A percentile compares a stretch with the other conserved stretches of the same genome.
Conservation (phyloP, 2,113 vertebrate species). For the Ovis canadensis region DNA sequence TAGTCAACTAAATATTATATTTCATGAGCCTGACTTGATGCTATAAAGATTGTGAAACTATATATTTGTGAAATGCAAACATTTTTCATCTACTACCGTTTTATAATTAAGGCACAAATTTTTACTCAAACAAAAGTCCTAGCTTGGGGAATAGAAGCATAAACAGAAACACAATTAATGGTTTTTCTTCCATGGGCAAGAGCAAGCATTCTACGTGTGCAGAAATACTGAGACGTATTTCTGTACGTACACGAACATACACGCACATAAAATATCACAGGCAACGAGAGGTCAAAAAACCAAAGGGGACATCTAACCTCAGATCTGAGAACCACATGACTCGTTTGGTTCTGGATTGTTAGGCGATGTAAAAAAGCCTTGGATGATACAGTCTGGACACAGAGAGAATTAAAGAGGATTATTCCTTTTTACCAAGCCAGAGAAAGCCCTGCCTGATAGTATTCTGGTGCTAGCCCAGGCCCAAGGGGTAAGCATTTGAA, state of each 20-base stretch:
- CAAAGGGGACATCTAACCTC: not conserved
- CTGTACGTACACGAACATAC: not conserved
- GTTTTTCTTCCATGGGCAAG: conserved; percentile 18
- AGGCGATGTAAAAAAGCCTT: not conserved
- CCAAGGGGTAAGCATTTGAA: not conserved
- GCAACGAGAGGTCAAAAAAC: not conserved
- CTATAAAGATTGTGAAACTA: conserved; percentile 20
- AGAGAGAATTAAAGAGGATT: not conserved
- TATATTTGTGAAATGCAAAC: conserved; percentile 26
- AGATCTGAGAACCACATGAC: not conserved
- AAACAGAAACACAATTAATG: conserved; percentile 48
- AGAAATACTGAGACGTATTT: not conserved
- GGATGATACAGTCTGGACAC: not conserved
- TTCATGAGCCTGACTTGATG: conserved; percentile 12
- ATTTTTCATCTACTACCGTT: conserved; percentile 46
- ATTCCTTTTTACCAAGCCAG: not conserved
- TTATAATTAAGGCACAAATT: conserved; percentile 56
- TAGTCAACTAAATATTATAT: conserved; percentile 45
- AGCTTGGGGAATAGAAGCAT: conserved; percentile 28
- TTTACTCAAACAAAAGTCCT: conserved; percentile 51
- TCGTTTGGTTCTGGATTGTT: not conserved
- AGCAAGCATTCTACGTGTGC: not conserved
- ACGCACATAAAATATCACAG: not conserved
- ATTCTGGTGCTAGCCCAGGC: not conserved
- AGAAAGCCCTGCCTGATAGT: not conserved